phyloP scores from a whole-genome alignment of 1,140 invertebrate species.

The Popillia japonica region DNA sequence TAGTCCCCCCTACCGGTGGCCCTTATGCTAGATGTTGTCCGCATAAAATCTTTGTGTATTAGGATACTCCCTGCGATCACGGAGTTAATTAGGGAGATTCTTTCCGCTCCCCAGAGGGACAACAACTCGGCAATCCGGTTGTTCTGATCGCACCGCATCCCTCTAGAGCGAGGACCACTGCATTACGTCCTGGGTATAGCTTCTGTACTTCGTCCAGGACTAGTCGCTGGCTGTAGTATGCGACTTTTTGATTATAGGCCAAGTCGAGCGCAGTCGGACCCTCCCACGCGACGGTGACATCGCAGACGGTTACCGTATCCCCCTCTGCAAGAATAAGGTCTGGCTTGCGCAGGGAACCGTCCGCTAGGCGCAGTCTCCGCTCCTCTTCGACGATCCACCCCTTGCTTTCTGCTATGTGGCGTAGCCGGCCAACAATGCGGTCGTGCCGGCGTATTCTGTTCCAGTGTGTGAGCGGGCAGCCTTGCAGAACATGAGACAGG shows the following conservation, averaged over 20 bases:
- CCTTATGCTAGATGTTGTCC: background rate
- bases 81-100: background rate
- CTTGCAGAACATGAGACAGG: background rate
- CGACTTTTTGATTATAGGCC: constrained; percentile 25
- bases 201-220: background rate
- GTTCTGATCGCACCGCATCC: constrained; percentile 15
- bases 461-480: background rate
- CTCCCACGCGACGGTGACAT: constrained; percentile 40
- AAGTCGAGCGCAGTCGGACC: background rate
- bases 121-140: background rate
- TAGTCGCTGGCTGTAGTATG: background rate
- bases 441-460: constrained; percentile 4
- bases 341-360: constrained; percentile 38
- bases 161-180: constrained; percentile 10
- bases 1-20: background rate
- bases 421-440: background rate
- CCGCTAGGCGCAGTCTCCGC: constrained; percentile 33
- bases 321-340: constrained; percentile 38
- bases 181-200: background rate
- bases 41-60: constrained; percentile 18
- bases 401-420: constrained; percentile 70
- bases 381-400: constrained; percentile 53
- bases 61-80: background rate
- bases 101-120: background rate
- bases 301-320: constrained; percentile 27